Base-by-base conservation (phyloP, 2,888 invertebrate species). In the Microctonus brassicae region DNA sequence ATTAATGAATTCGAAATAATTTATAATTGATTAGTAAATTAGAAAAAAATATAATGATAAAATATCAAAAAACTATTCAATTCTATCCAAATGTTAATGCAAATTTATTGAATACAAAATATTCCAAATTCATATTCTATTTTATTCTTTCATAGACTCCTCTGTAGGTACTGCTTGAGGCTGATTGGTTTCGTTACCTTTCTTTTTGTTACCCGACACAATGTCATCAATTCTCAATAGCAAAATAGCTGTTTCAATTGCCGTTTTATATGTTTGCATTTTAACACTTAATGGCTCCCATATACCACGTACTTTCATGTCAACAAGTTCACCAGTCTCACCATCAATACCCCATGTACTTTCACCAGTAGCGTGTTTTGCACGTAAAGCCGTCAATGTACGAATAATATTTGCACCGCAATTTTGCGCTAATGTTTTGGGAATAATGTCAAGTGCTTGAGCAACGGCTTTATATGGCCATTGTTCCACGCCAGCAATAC, bases 221-320 rank as follows among this genome's bases (percentile, higher is more conserved):
- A 99, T 99, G 88, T 99, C 99, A 88, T 99, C 99, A 84, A 99
- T 99, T 84, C 99, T 93, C 77, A 99, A 90, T 73, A 99, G 89
- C 71, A 99, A 90, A 84, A 99, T 97, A 10, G 99, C 97, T 2
- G 97, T 98, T 89, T 97, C 94, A 6, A 95, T 91, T 1, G 94
- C 94, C 0, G 94, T 95, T 88, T 95, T 95, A 88, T 94, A 95
- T 0, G 92, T 92, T 89, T 99, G 99, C 82, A 97, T 89, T 88
- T 99, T 98, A 24, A 99, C 99, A 7, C 97, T 92, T 67, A 98
- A 90, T 22, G 99, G 98, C 85, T 99, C 99, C 98, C 98, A 99
- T 72, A 99, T 93, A 65, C 94, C 95, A 79, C 94, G 92, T 42
- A 91, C 90, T 80, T 93, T 93, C 95, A 98, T 98, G 88, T 99